These are phyloP conservation scores for Stegostoma tigrinum DNA, from an alignment of 2,113 vertebrate species.

Conservation along the genomic window DNA sequence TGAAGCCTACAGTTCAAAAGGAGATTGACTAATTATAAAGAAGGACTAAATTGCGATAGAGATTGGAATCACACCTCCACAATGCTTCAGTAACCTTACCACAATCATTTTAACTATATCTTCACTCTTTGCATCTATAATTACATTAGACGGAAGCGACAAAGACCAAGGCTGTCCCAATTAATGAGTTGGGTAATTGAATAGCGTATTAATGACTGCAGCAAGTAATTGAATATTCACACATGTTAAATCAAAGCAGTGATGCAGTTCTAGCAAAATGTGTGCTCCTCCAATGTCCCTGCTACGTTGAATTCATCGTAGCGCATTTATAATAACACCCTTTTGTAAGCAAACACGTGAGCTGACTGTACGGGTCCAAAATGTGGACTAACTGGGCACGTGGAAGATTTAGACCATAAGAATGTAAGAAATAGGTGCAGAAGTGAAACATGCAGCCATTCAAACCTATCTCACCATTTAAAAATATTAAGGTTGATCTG, in stretches of 20 bases:
- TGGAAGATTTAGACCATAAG: no score
- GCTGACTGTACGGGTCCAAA: neutral
- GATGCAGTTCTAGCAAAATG: neutral
- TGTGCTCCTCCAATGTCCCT: neutral
- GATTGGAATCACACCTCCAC: neutral
- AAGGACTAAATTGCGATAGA: neutral
- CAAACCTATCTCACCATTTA: no score
- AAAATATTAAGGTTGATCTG: no score
- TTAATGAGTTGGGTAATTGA: slow-evolving; percentile 16
- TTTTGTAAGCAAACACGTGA: neutral
- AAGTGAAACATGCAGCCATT: no score
- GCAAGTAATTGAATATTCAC: slow-evolving; percentile 30
- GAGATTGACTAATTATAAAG: neutral
- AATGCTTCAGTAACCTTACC: slow-evolving; percentile 4
- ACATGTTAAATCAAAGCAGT: slow-evolving; percentile 8
- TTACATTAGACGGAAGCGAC: slow-evolving; percentile 4
- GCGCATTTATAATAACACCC: neutral
- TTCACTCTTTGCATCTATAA: slow-evolving; percentile 9
- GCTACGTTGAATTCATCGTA: neutral
- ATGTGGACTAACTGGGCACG: neutral
- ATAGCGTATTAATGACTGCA: slow-evolving; percentile 26
- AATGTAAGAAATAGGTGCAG: no score
- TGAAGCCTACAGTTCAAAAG: neutral
- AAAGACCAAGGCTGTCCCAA: slow-evolving; percentile 25
- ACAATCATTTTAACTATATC: neutral